Percentiles rank a stretch among this genome's conserved stretches.
These are phyloP conservation scores for Pedetes capensis DNA, from an alignment of 2,113 vertebrate species.

Conservation along the genomic window DNA sequence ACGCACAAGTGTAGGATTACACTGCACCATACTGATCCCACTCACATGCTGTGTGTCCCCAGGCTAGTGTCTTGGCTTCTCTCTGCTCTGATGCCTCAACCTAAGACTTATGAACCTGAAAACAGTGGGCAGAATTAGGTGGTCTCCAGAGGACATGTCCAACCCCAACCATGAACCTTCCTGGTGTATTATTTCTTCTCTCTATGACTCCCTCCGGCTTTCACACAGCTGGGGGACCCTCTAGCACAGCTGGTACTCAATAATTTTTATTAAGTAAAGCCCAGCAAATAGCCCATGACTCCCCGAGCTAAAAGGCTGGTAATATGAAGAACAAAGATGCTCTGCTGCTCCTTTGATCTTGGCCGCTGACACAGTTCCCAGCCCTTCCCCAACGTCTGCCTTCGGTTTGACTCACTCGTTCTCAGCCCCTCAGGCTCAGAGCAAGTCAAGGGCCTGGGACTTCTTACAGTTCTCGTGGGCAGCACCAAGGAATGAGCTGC, in stretches of 20 bases:
- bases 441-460: fast-evolving
- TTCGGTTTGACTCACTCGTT: fast-evolving
- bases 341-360: not conserved
- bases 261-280: not conserved
- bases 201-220: not conserved
- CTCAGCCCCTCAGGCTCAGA: not conserved
- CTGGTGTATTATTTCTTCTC: no score
- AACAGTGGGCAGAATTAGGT: no score
- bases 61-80: not conserved
- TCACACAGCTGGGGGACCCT: no score
- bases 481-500: no score
- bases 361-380: fast-evolving
- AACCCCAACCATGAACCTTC: no score
- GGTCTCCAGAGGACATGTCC: no score
- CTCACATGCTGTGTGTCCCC: not conserved
- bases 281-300: no score
- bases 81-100: not conserved
- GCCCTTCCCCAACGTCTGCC: fast-evolving
- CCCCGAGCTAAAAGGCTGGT: not conserved
- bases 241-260: not conserved
- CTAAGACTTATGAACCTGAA: not conserved
- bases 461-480: no score
- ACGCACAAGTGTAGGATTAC: not conserved
- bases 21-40: no score
- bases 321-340: not conserved